Base-by-base conservation (phyloP, 1,140 invertebrate genomes). In the Hycleus cichorii region DNA sequence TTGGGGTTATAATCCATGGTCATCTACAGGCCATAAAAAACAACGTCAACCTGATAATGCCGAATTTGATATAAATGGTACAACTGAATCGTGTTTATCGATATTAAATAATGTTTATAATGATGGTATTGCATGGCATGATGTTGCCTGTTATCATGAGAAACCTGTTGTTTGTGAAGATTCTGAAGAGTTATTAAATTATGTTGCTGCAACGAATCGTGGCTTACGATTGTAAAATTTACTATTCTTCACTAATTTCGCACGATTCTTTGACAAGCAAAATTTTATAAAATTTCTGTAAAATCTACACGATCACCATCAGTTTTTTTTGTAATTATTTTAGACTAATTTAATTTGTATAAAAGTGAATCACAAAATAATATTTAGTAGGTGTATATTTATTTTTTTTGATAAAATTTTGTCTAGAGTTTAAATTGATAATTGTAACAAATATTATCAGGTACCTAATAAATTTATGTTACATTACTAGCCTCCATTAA, bases 131-230 rank as follows among this genome's bases (percentile, higher is more conserved):
- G 87, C 86, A 48, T 93, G 90, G 90, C 91, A 93, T 76, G 91
- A 94, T 73, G 90, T 93, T 39, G 91, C 90, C 57, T 94, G 91
- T 74, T 93, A 93, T 74, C 91, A 93, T 72, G 89, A 91, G 74
- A 94, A 94, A 71, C 89, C 90, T 1, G 83, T 93, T 70, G 81
- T 93, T 61, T 93, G 91, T 73, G 91, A 94, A 72, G 91, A 94
- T 73, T 88, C 83, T 48, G 88, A 92, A 50, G 89, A 92, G 72
- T 81, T 93, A 44, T 79, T 93, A 56, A 87, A 84, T 68, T 93
- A 92, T 73, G 83, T 92, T 44, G 83, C 85, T 7, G 83, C 83
- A 72, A 91, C 85, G 67, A 91, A 91, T 78, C 85, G 83, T 44
- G 85, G 85, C 47, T 80, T 91, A 64, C 83, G 86, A 71, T 81